Evolutionary conservation across 2,888 invertebrate genomes (phyloP).

Genomic region (Calameuta filiformis): DNA sequence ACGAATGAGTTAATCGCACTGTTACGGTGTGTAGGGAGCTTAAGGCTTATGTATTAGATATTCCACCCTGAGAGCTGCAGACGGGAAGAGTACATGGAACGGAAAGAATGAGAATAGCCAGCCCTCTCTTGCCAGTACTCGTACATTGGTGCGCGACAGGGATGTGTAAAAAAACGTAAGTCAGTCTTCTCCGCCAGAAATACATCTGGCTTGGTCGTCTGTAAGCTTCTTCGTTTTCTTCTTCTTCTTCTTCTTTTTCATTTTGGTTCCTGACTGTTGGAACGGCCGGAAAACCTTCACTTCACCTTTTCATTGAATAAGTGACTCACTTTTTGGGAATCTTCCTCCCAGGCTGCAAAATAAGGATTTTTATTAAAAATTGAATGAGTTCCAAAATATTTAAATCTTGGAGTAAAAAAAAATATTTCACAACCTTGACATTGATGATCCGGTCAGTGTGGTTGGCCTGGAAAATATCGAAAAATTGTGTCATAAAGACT

Average conservation of each 20-base stretch:
- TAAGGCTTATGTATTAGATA: not conserved
- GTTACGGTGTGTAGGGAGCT: not conserved
- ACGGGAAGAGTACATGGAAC: not conserved
- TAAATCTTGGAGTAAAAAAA: not conserved
- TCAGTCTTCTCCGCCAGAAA: conserved; percentile 43
- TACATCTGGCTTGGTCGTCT: conserved; percentile 41
- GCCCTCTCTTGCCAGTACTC: conserved; percentile 1
- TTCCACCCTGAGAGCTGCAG: not conserved
- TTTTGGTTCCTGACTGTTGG: not conserved
- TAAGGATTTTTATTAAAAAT: not conserved
- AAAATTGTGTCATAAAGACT: not conserved
- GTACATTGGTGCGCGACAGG: conserved; percentile 1
- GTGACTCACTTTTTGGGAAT: not conserved
- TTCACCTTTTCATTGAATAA: not conserved
- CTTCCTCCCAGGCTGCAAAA: not conserved
- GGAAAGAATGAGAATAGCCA: conserved; percentile 8
- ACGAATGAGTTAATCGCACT: not conserved
- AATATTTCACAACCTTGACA: not conserved
- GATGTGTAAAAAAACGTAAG: conserved; percentile 20
- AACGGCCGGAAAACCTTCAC: not conserved
- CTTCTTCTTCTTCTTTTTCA: too few species aligned
- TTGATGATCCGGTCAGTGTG: not conserved
- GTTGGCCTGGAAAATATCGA: not conserved
- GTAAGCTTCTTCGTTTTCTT: conserved; percentile 30
- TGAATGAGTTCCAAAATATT: not conserved